Percentiles rank a stretch among this genome's conserved stretches.
Conservation (phyloP, 2,113 vertebrate genomes). For the Ciconia maguari region DNA sequence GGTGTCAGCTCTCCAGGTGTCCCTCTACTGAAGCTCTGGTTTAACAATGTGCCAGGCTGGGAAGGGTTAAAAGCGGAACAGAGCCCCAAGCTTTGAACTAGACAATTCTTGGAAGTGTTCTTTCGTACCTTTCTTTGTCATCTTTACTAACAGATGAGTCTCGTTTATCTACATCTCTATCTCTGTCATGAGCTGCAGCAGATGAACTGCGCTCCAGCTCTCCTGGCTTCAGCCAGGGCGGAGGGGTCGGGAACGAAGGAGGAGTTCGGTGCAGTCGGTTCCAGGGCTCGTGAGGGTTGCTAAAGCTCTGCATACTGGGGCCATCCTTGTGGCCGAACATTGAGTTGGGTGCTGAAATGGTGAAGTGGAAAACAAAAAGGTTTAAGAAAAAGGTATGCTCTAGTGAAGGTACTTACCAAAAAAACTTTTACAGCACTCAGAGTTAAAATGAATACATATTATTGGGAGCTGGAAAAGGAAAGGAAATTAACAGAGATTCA, state of each 20-base stretch:
- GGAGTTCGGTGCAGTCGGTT: constrained; percentile 98
- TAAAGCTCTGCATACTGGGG: constrained; percentile 90
- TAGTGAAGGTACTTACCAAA: constrained; percentile 81
- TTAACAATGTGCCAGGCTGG: constrained; percentile 62
- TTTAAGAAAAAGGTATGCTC: constrained; percentile 78
- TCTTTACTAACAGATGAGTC: constrained; percentile 90
- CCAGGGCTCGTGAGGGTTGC: constrained; percentile 93
- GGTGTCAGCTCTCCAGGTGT: background rate
- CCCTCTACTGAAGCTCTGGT: constrained; percentile 15
- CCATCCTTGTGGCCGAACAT: constrained; percentile 96
- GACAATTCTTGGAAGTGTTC: constrained; percentile 69
- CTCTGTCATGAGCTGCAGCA: constrained; percentile 91
- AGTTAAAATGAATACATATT: constrained; percentile 87
- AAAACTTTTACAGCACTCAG: constrained; percentile 80
- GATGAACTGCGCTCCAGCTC: constrained; percentile 92
- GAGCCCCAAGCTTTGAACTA: constrained; percentile 66
- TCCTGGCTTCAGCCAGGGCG: constrained; percentile 96
- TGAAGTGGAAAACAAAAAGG: constrained; percentile 82
- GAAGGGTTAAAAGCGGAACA: constrained; percentile 57
- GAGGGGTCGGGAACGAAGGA: constrained; percentile 96
- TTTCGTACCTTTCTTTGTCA: constrained; percentile 95
- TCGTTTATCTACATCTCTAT: constrained; percentile 92
- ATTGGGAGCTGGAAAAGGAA: constrained; percentile 85
- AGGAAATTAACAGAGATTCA: constrained; percentile 79
- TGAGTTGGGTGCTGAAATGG: constrained; percentile 92